Base-by-base conservation (phyloP, 1,140 invertebrate genomes). In the Mactra quadrangularis region DNA sequence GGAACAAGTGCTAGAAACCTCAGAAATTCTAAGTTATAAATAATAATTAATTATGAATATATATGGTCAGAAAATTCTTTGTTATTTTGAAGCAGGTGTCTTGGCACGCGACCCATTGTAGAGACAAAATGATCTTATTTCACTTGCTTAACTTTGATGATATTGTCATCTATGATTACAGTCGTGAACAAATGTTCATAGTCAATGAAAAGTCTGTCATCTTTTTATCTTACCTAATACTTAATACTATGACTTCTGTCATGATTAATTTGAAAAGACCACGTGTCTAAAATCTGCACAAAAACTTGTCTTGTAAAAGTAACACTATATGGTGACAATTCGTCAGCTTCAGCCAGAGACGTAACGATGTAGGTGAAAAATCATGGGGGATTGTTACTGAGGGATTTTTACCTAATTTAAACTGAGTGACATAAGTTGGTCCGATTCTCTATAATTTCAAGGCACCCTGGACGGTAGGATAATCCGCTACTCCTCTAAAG, bases 231-330 rank as follows among this genome's bases (percentile, higher is more conserved):
- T 27, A 62, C 35, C 59, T 31, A 1, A 29, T 38, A n/a, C 4
- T 38, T 13, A 13, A 22, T 15, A 7, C 6, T 19, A 47, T 41
- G 19, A 29, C 33, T 50, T 45, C 25, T 47, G 38, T 29, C 64
- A 31, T 50, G 27, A 45, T 33, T 47, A 47, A 6, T 19, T 68
- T 68, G 19, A 68, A 55, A n/a, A 52, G 41, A 7, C 45, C 64
- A 68, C 64, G 64, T 50, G 64, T 19, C 41, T 7, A 19, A 31
- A 47, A 47, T 41, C 31, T 38, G 33, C 50, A n/a, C 13, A 3
- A 33, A n/a, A 75, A 76, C 38, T 45, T 62, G 17, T 50, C 35
- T 47, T 25, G 74, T 41, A 22, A 76, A 64, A 11, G 50, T 76
- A 22, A 33, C 74, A 76, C 35, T 25, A 22, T 25, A 29, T n/a